Conservation (phyloP, 2,113 vertebrate species). For the Bubo bubo region DNA sequence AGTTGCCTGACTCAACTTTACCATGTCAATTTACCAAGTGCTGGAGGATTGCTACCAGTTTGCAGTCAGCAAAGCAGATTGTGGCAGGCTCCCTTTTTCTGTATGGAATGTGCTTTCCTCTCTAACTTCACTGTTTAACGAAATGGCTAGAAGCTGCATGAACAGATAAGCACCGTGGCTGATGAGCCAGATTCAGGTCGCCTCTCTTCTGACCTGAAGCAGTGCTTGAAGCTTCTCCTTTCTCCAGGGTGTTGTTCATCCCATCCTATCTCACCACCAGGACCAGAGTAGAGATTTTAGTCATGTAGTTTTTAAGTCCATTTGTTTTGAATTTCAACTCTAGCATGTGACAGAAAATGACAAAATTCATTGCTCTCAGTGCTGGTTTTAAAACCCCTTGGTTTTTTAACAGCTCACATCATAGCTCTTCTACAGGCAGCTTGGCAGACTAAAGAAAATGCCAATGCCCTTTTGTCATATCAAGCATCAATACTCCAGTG, state of each 20-base stretch:
- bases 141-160: not conserved
- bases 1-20: not conserved
- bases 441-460: not conserved
- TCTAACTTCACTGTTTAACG: accelerated
- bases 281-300: not conserved
- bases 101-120: not conserved
- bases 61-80: not conserved
- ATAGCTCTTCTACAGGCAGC: not conserved
- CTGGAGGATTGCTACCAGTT: not conserved
- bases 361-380: not conserved
- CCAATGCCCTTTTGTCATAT: not conserved
- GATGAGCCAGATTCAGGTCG: not conserved
- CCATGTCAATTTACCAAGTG: not conserved
- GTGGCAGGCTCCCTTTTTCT: not conserved
- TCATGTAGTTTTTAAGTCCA: not conserved
- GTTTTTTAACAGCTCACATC: not conserved
- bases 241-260: not conserved
- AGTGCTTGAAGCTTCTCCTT: not conserved
- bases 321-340: not conserved
- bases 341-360: not conserved
- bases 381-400: not conserved
- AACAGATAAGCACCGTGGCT: not conserved
- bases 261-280: not conserved
- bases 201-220: not conserved
- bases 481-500: not conserved